Percentiles rank a stretch among this genome's conserved stretches.
Evolutionary conservation across 2,797 vertebrate genomes (phyloP).

Genomic region (Eremophila alpestris): DNA sequence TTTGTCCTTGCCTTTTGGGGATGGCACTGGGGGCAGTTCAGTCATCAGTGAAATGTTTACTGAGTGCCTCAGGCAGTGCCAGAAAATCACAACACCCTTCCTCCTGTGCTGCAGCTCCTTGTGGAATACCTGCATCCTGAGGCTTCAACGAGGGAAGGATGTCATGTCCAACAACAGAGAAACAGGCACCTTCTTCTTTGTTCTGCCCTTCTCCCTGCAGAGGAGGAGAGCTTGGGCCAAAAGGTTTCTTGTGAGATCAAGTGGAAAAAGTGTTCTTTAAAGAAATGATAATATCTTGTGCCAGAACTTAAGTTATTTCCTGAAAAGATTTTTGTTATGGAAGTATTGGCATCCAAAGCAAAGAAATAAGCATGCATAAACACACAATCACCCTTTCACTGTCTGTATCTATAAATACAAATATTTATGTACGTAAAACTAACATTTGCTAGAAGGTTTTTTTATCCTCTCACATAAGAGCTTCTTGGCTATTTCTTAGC

Average conservation of each 20-base stretch:
- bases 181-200: slow-evolving; percentile 29
- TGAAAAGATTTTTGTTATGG: slow-evolving; percentile 15
- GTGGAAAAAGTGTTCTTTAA: slow-evolving; percentile 24
- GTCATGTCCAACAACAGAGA: neutral
- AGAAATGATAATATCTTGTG: slow-evolving; percentile 17
- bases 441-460: slow-evolving; percentile 32
- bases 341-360: slow-evolving; percentile 49
- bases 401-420: slow-evolving; percentile 54
- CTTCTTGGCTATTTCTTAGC: slow-evolving; percentile 59
- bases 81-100: slow-evolving; percentile 27
- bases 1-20: slow-evolving; percentile 16
- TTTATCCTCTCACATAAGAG: slow-evolving; percentile 45
- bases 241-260: slow-evolving; percentile 8
- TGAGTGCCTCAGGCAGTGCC: slow-evolving; percentile 26
- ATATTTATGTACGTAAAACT: slow-evolving; percentile 47
- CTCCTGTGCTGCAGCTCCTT: slow-evolving; percentile 37
- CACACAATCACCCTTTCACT: slow-evolving; percentile 58
- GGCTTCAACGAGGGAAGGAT: slow-evolving; percentile 43
- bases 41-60: neutral
- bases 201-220: slow-evolving; percentile 42
- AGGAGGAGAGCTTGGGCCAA: neutral
- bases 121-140: slow-evolving; percentile 43
- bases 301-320: slow-evolving; percentile 59
- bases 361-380: slow-evolving; percentile 50
- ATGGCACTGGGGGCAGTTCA: slow-evolving; percentile 31